Evolutionary conservation across 1,140 invertebrate species (phyloP).

Genomic region (Papilio xuthus): DNA sequence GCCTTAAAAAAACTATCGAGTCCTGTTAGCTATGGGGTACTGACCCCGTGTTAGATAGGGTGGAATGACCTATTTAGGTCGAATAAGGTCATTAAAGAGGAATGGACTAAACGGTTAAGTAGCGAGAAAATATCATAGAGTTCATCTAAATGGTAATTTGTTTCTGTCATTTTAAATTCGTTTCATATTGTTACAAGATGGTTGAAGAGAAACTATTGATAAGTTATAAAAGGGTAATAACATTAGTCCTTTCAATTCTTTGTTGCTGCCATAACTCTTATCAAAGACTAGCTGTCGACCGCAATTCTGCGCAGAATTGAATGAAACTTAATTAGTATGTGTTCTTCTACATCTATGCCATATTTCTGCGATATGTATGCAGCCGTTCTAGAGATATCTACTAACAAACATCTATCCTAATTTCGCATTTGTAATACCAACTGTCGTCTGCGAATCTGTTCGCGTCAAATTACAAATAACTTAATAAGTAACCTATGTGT

Average conservation of each 20-base stretch:
- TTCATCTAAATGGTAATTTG: constrained; percentile 24
- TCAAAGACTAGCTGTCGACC: not conserved
- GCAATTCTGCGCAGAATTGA: no score
- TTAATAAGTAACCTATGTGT: no score
- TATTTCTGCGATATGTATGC: no score
- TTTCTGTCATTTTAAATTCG: constrained; percentile 17
- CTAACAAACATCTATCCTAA: no score
- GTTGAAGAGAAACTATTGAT: not conserved
- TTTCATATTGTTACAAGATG: constrained; percentile 5
- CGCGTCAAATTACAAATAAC: no score
- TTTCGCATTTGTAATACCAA: no score
- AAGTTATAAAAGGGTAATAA: not conserved
- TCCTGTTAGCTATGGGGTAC: constrained; percentile 75
- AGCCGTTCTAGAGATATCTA: no score
- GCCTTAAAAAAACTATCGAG: constrained; percentile 65
- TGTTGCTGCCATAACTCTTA: not conserved
- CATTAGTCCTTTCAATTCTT: not conserved
- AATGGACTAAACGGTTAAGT: constrained; percentile 35
- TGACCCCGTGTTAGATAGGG: constrained; percentile 62
- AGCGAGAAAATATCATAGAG: not conserved
- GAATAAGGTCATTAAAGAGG: constrained; percentile 68
- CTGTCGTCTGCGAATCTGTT: no score
- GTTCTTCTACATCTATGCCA: no score
- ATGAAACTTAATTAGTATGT: no score
- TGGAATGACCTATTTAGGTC: constrained; percentile 77